Evolutionary conservation across 2,888 invertebrate genomes (phyloP).

Genomic region (Tetramorium bicarinatum): DNA sequence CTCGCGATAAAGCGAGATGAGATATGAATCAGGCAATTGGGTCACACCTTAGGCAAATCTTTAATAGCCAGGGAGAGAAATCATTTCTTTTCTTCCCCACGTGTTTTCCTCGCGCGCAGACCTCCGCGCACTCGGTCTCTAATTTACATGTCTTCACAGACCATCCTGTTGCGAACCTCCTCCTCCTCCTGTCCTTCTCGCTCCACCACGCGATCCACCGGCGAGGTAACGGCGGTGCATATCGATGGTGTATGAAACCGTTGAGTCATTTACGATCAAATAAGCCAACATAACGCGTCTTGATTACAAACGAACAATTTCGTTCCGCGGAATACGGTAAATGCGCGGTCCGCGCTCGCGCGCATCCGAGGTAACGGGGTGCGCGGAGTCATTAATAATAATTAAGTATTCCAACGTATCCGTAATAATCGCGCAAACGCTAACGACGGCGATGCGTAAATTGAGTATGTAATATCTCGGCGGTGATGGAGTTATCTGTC

Average conservation of each 20-base stretch:
- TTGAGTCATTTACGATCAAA: conserved; percentile 53
- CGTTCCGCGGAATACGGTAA: conserved; percentile 37
- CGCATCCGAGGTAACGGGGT: conserved; percentile 10
- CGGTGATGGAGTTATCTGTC: conserved; percentile 28
- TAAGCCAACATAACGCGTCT: conserved; percentile 49
- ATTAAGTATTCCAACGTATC: conserved; percentile 49
- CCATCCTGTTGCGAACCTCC: neutral
- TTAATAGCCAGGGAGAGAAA: conserved; percentile 7
- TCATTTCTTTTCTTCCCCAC: conserved; percentile 18
- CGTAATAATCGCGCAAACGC: conserved; percentile 40
- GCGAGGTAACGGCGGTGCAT: conserved; percentile 19
- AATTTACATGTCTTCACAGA: conserved; percentile 29
- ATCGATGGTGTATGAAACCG: conserved; percentile 45
- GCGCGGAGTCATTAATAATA: conserved; percentile 46
- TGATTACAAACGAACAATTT: conserved; percentile 50
- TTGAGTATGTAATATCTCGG: conserved; percentile 34
- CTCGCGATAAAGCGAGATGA: conserved; percentile 38
- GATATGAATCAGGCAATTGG: conserved; percentile 48
- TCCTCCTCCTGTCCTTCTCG: neutral
- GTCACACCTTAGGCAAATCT: conserved; percentile 40
- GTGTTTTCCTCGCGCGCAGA: neutral
- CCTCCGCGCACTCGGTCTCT: neutral
- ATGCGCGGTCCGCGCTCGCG: conserved; percentile 15
- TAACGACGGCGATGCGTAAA: conserved; percentile 53
- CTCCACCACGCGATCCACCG: too few species aligned